Evolutionary conservation across 2,797 vertebrate species (phyloP), one percentile per base, ranked within the genome.

Genomic region (Poliocrania exsul): DNA sequence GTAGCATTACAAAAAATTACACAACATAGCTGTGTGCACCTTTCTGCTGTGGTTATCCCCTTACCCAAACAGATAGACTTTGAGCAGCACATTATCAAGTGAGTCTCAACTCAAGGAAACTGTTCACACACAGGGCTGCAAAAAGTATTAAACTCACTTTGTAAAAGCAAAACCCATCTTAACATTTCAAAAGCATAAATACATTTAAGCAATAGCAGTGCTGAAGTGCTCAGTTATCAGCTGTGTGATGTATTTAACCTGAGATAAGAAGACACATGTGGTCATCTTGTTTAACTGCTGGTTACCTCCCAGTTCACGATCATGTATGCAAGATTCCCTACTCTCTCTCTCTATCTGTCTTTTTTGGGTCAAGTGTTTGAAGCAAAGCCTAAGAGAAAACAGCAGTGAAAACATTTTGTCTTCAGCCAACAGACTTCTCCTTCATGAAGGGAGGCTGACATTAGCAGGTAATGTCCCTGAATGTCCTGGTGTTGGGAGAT

Each of bases 371-470:
- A 94, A 98, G 99, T 98, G 97, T 95, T 96, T 99, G 94, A 99
- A 99, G 91, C 98, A 99, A 79, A 97, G 98, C 91, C 93, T 99
- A 65, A 99, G 98, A 94, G 97, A 98, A 29, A 98, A 98, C 73
- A 98, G 94, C 26, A 96, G 98, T 93, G 99, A 99, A 97, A 99
- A 98, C 80, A 97, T 99, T 81, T 97, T 99, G 85, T 97, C 96
- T 86, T 98, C 98, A 86, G 94, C 58, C 0, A 98, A 98, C 88
- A 98, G 98, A 80, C 97, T 97, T 64, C 98, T 99, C 72, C 97
- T 99, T 95, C 97, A 98, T 5, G 98, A 99, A 91, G 99, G 99
- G 67, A 98, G 97, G 90, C 97, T 99, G 84, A 97, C 96, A 33
- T 97, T 99, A 65, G 97, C 97, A 98, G 99, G 99, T 99, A 96